These are phyloP conservation scores for Cisticola juncidis DNA, from an alignment of 2,113 vertebrate genomes.

Conservation along the genomic window DNA sequence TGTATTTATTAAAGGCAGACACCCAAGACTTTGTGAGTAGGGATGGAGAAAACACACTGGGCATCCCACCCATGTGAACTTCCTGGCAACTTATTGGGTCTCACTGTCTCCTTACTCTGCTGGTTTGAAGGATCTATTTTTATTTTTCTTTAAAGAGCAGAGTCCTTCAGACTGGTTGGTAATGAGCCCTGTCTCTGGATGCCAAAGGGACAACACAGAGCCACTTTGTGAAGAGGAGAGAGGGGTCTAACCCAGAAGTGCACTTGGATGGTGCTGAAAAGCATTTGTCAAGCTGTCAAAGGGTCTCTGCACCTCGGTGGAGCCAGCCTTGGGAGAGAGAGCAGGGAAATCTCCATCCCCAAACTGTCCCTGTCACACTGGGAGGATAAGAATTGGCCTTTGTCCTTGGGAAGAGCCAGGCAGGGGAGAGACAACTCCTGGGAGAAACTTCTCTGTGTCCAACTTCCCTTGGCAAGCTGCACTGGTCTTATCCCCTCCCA, in stretches of 20 bases:
- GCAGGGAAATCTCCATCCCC: neutral
- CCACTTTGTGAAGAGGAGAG: neutral
- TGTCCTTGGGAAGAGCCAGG: neutral
- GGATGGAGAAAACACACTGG: neutral
- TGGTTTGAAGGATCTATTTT: neutral
- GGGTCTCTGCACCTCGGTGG: neutral
- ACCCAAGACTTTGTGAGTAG: neutral
- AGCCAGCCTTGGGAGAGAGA: neutral
- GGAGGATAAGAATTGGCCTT: neutral
- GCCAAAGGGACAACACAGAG: constrained; percentile 19
- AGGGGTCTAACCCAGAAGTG: neutral
- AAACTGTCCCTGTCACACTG: neutral
- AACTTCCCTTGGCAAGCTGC: neutral
- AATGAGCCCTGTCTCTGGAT: neutral
- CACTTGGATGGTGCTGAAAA: constrained; percentile 1
- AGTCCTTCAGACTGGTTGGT: neutral
- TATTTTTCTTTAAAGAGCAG: neutral
- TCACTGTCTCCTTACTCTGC: neutral
- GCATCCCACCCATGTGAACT: neutral
- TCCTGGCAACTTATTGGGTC: neutral
- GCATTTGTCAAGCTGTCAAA: neutral
- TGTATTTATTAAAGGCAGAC: neutral
- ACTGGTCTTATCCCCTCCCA: neutral
- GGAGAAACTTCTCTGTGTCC: neutral
- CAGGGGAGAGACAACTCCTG: neutral